Conservation (phyloP, 2,888 invertebrate species). For the Apocheima hispidaria region DNA sequence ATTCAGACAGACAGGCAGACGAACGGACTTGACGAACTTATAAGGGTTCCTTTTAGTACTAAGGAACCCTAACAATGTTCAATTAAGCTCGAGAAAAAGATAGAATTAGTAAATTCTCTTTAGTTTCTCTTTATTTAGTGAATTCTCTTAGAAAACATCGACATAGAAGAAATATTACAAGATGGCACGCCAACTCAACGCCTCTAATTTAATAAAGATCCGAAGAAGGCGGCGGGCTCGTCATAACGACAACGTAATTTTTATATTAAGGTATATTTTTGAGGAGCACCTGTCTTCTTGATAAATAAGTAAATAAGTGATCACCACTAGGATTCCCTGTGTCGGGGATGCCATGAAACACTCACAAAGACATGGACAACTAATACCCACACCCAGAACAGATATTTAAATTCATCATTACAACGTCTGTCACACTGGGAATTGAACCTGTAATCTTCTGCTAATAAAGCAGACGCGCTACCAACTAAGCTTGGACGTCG, state of each 20-base stretch:
- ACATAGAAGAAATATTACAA: not conserved
- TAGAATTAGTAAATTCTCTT: not conserved
- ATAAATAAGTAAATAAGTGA: conserved; percentile 14
- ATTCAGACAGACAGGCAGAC: no score
- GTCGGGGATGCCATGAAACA: no score
- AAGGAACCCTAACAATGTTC: not conserved
- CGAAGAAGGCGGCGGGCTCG: not conserved
- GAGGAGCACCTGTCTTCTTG: conserved; percentile 13
- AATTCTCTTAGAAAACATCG: not conserved
- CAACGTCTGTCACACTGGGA: no score
- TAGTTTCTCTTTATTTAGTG: no score
- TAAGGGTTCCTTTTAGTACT: not conserved
- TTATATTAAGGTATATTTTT: conserved; percentile 6
- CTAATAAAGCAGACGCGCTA: not conserved
- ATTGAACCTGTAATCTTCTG: no score
- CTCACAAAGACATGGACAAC: no score
- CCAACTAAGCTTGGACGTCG: no score
- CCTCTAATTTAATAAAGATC: conserved; percentile 5
- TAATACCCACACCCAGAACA: no score
- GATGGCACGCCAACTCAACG: conserved; percentile 1
- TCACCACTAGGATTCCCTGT: no score
- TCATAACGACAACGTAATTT: conserved; percentile 17
- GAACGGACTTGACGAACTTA: no score
- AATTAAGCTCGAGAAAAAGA: not conserved
- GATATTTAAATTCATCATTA: no score